Base-by-base conservation (phyloP, 2,113 vertebrate genomes). In the Oreochromis spilurus region DNA sequence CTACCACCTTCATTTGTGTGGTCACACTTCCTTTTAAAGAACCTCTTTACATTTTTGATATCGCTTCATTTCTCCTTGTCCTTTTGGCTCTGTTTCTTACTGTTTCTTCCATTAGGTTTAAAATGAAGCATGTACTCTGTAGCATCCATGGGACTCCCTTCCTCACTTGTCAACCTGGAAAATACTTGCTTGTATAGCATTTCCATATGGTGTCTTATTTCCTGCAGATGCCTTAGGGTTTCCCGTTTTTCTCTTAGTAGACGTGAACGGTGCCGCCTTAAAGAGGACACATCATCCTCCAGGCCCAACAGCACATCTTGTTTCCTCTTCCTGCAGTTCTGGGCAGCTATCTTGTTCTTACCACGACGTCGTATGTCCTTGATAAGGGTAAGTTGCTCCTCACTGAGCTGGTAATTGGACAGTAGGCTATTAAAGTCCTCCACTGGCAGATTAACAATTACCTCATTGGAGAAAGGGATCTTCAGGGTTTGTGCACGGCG, bases 311-410 rank as follows among this genome's bases (percentile, higher is more conserved):
- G 97, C 81, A 97, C 97, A 77, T 98, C 97, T 88, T 98, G 93
- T 52, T 99, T 99, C 79, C 97, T 97, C 94, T 97, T 97, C 54
- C 98, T 97, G 95, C 98, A 99, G 96, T 98, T 99, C 94, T 99
- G 98, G 0, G 99, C 99, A 0, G 99, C 99, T 94, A 99, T 97
- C 94, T 99, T 99, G 96, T 99, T 99, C 94, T 99, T 99, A 26
- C 99, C 99, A 1, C 99, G 96, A 43, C 99, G 95, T 2, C 99
- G 94, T 83, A 99, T 99, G 94, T 99, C 98, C 6, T 97, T 97
- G 93, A 99, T 94, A 2, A 99, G 97, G 79, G 94, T 93, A 1
- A 99, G 97, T 95, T 99, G 99, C 1, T 97, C 96, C 77, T 98
- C 97, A 1, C 91, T 97, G 13, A 99, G 96, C 57, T 96, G 96